phyloP scores from a whole-genome alignment of 2,113 vertebrate species.

The Phylloscopus trochiloides region DNA sequence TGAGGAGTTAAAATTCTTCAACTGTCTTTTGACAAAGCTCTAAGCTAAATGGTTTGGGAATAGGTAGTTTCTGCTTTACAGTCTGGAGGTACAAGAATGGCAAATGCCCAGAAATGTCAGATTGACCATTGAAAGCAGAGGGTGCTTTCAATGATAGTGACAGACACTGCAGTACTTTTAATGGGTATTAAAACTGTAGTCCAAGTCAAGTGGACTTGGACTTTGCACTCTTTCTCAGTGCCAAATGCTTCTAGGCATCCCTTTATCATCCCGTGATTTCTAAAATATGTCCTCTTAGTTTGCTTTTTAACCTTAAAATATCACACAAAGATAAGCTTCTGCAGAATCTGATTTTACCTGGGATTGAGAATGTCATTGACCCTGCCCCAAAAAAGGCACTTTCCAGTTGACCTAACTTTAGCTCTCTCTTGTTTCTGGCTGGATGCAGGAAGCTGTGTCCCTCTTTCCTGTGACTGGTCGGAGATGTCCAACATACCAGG shows the following conservation, averaged over 20 bases:
- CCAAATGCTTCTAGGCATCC: background rate
- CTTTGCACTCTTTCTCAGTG: background rate
- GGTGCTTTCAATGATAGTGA: background rate
- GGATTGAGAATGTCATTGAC: too few relatives aligned
- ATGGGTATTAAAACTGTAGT: background rate
- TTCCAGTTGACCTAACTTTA: background rate
- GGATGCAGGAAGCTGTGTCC: background rate
- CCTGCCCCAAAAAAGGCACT: background rate
- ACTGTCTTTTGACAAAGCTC: background rate
- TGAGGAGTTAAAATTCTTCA: background rate
- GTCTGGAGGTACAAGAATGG: background rate
- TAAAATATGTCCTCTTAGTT: background rate
- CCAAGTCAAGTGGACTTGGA: background rate
- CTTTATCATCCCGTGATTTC: background rate
- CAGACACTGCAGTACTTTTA: too few relatives aligned
- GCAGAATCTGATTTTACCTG: too few relatives aligned
- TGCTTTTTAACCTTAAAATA: background rate
- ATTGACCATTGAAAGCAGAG: rapidly evolving
- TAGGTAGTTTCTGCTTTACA: background rate
- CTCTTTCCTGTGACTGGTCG: background rate
- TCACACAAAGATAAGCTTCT: background rate
- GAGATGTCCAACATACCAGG: background rate
- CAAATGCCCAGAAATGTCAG: background rate
- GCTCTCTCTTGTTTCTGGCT: background rate
- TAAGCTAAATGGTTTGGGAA: background rate